A percentile compares a stretch with the other conserved stretches of the same genome.
These are phyloP conservation scores for Eupeodes latifasciatus DNA, from an alignment of 2,888 invertebrate genomes.

Conservation along the genomic window DNA sequence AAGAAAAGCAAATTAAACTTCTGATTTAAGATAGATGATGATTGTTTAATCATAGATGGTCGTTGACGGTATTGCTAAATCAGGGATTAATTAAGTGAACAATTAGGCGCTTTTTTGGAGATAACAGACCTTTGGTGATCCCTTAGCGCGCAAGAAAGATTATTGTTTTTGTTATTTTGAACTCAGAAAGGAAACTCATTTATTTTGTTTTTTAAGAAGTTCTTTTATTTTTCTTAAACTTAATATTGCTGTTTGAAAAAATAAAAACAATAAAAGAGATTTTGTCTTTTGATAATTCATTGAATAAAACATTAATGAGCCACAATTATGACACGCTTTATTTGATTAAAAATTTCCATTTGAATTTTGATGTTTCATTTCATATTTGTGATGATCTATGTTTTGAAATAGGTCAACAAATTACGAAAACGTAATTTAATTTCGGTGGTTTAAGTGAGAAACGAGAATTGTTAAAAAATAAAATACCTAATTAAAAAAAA, in stretches of 20 bases:
- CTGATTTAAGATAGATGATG: not conserved
- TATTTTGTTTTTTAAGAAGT: not conserved
- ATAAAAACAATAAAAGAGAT: not conserved
- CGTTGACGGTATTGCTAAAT: not conserved
- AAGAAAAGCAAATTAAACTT: not conserved
- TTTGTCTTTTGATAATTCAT: not conserved
- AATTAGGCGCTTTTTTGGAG: conserved; percentile 18
- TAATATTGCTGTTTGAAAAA: not conserved
- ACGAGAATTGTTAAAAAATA: too few relatives aligned
- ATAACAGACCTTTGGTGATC: conserved; percentile 24
- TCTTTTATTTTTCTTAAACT: not conserved
- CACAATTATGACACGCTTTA: not conserved
- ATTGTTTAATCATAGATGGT: not conserved
- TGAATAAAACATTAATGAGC: not conserved
- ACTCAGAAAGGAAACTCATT: not conserved
- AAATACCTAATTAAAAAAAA: too few relatives aligned
- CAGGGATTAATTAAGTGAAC: conserved; percentile 1
- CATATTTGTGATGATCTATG: not conserved
- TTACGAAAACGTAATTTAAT: too few relatives aligned
- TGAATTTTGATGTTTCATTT: not conserved
- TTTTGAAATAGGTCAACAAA: not conserved
- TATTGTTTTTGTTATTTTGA: not conserved
- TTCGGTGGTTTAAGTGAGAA: too few relatives aligned
- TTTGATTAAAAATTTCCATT: not conserved
- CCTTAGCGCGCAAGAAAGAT: not conserved